phyloP scores from a whole-genome alignment of 2,113 vertebrate genomes.

The Macroglossus sobrinus region DNA sequence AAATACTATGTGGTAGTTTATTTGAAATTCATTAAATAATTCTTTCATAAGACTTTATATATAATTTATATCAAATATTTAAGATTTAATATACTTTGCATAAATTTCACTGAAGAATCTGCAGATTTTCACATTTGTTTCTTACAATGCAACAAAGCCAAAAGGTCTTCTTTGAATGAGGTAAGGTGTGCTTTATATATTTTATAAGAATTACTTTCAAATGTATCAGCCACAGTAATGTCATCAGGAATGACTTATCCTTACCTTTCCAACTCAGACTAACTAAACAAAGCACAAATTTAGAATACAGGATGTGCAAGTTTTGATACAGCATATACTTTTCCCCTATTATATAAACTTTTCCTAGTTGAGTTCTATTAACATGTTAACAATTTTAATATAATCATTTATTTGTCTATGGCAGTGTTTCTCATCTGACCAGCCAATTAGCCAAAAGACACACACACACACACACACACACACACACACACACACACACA shows the following conservation, averaged over 20 bases:
- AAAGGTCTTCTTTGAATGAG: background rate
- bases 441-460: background rate
- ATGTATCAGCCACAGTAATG: background rate
- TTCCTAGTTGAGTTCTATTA: background rate
- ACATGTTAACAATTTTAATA: background rate
- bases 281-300: background rate
- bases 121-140: conserved; percentile 4
- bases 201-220: conserved; percentile 43
- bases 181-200: background rate
- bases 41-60: background rate
- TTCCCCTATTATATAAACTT: background rate
- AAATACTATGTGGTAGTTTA: background rate
- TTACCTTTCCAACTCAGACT: conserved; percentile 1
- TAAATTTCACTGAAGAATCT: background rate
- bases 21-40: conserved; percentile 14
- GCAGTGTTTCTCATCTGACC: background rate
- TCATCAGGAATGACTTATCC: conserved; percentile 25
- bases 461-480: background rate
- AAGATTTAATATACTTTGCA: conserved; percentile 23
- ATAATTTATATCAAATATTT: background rate
- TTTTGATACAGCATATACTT: background rate
- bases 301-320: background rate
- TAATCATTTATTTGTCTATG: background rate
- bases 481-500: too few relatives aligned
- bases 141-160: background rate